phyloP scores from a whole-genome alignment of 2,113 vertebrate species.

The Phycodurus eques region DNA sequence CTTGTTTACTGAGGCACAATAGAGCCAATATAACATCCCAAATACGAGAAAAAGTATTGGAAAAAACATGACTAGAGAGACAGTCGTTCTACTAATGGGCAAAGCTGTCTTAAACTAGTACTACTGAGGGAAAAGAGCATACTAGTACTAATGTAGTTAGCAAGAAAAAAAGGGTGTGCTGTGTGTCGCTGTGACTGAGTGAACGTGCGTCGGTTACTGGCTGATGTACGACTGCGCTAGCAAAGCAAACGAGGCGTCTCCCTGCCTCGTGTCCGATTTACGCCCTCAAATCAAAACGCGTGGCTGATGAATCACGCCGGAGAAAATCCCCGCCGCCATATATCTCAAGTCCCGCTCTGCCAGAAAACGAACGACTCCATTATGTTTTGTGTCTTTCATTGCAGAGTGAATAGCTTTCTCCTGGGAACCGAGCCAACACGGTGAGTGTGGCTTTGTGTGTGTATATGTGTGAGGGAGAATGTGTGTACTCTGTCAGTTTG shows the following conservation, averaged over 20 bases:
- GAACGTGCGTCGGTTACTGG: not conserved
- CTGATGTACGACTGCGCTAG: not conserved
- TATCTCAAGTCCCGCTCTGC: not conserved
- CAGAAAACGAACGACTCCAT: constrained; percentile 2
- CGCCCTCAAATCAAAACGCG: not conserved
- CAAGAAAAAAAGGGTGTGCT: not conserved
- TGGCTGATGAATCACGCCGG: not conserved
- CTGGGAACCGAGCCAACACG: constrained; percentile 61
- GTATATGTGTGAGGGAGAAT: not conserved
- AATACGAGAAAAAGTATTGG: too few species aligned
- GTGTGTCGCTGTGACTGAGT: not conserved
- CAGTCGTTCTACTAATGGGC: not conserved
- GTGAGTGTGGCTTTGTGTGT: constrained; percentile 13
- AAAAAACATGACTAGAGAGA: not conserved
- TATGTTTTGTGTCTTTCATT: constrained; percentile 13
- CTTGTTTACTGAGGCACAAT: too few species aligned
- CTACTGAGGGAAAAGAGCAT: not conserved
- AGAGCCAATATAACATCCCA: too few species aligned
- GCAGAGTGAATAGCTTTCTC: constrained; percentile 71
- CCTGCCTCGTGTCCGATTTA: not conserved
- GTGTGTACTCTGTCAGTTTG: not conserved
- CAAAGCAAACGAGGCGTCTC: not conserved
- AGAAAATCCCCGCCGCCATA: not conserved
- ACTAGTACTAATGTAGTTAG: not conserved
- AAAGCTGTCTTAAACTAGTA: not conserved